Conservation (phyloP, 2,797 vertebrate genomes). For the Channallabes apus region DNA sequence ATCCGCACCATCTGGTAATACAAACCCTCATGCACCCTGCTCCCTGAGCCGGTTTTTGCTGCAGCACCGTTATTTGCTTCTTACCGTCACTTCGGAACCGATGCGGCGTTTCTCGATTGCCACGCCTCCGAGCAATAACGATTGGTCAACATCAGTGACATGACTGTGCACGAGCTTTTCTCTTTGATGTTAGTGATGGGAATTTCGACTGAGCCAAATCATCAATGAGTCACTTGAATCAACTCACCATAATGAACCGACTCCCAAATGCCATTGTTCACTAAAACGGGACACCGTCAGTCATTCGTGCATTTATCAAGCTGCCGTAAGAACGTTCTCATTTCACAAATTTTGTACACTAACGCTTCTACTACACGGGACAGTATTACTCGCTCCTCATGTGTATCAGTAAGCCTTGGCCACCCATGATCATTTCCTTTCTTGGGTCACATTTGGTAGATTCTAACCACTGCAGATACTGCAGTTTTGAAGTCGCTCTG, state of each 20-base stretch:
- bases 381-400: too few species aligned
- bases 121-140: slow-evolving; percentile 25
- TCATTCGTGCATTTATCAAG: neutral
- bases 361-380: too few species aligned
- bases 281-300: neutral
- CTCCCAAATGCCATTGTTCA: neutral
- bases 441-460: too few species aligned
- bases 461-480: too few species aligned
- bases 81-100: slow-evolving; percentile 55
- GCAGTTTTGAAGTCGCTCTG: too few species aligned
- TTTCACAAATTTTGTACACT: neutral
- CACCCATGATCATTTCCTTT: too few species aligned
- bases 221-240: neutral
- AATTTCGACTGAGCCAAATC: neutral
- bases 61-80: slow-evolving; percentile 61
- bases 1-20: slow-evolving; percentile 59
- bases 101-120: neutral
- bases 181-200: neutral
- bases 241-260: neutral
- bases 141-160: slow-evolving; percentile 54
- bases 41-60: slow-evolving; percentile 9
- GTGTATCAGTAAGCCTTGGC: too few species aligned
- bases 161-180: slow-evolving; percentile 21
- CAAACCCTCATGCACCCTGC: neutral
- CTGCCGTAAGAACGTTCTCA: too few species aligned